Evolutionary conservation across 2,113 vertebrate species (phyloP), one percentile per base, ranked within the genome.

Genomic region (Tyrannus savana): DNA sequence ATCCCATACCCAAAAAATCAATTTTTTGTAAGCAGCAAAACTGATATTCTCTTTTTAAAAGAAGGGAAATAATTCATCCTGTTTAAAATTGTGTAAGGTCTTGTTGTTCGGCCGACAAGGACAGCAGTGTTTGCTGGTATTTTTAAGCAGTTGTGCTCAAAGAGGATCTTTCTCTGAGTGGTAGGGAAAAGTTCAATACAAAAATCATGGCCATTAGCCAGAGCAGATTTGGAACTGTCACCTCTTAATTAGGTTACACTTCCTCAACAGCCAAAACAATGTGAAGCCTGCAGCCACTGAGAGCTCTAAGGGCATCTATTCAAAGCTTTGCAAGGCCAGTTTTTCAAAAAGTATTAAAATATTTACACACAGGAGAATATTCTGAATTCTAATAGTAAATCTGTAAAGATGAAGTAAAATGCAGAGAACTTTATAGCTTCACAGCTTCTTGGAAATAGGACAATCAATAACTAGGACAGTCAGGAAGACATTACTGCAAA

Each of bases 61-160:
- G 53, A 77, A 92, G 10, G 44, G 39, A 74, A 90, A 89, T 71
- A 87, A 71, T 52, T 8, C 42, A 59, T 74, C 19, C 35, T 78
- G 52, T 84, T 92, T 78, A 59, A 88, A 90, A 84, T 23, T 19
- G 6, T 15, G 4, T 69, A 93, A 52, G n/a, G 74, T 77, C 35
- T 67, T 12, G 6, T 52, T 88, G 55, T 84, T 92, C 47, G 22
- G 72, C 81, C 3, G 5, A 95, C 50, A 95, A 92, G 39, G 16
- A 74, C 27, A 90, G 47, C 52, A 81, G 33, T 84, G 56, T 93
- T 90, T 69, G 15, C n/a, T 88, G 46, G 24, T 71, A 86, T 94
- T 92, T 97, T 62, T 35, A 86, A 66, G 41, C 9, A 90, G 46
- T 60, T 77, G 21, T 74, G 10, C 50, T 93, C 35, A 84, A 88